Conservation (phyloP, 2,113 vertebrate genomes). For the Martes martes region DNA sequence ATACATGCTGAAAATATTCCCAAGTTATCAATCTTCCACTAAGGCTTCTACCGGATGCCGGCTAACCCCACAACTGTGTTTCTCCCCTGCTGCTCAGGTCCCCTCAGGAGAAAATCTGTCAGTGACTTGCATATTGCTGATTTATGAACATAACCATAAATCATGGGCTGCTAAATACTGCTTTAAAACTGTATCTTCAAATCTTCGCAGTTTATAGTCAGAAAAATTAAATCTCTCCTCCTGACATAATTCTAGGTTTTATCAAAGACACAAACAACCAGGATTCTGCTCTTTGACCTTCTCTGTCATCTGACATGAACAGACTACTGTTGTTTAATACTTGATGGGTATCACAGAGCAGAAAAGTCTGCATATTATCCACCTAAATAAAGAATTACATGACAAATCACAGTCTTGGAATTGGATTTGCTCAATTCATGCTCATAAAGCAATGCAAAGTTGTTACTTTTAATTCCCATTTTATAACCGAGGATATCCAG, state of each 20-base stretch:
- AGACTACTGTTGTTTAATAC: neutral
- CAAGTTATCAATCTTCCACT: neutral
- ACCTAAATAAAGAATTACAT: neutral
- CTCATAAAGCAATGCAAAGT: neutral
- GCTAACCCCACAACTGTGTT: neutral
- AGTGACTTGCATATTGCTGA: neutral
- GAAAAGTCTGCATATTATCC: neutral
- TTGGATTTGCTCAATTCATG: neutral
- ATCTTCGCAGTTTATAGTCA: neutral
- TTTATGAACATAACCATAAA: neutral
- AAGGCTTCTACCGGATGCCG: neutral
- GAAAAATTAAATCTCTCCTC: neutral
- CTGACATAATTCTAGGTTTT: neutral
- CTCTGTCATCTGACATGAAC: neutral
- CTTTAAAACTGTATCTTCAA: neutral
- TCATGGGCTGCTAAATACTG: neutral
- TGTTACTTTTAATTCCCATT: conserved; percentile 28
- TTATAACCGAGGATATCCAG: conserved; percentile 28
- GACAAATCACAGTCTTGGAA: neutral
- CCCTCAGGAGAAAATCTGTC: neutral
- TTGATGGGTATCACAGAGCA: neutral
- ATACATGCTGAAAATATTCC: neutral
- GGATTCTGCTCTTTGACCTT: neutral
- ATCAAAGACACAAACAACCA: neutral
- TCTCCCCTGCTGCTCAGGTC: neutral